Conservation (phyloP, 2,113 vertebrate species). For the Callocephalon fimbriatum region DNA sequence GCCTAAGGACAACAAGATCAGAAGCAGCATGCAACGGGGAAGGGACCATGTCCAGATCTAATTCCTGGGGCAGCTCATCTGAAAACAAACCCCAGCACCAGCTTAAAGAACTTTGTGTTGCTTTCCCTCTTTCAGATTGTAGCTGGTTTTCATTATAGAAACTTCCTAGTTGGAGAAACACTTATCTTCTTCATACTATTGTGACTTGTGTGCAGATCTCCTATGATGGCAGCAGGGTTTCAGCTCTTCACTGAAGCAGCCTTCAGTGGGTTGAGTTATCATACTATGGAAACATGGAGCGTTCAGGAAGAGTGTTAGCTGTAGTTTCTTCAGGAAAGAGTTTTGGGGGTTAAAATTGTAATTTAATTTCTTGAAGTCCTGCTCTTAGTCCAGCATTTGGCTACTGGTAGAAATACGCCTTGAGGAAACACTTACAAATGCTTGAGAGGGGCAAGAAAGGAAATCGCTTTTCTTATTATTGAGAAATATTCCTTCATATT, state of each 20-base stretch:
- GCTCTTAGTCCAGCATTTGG: accelerated
- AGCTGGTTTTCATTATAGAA: neutral
- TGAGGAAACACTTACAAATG: neutral
- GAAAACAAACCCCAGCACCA: neutral
- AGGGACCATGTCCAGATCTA: neutral
- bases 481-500: neutral
- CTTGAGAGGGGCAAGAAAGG: neutral
- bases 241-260: neutral
- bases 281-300: neutral
- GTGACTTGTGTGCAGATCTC: neutral
- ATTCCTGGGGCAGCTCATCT: neutral
- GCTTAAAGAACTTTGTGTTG: neutral
- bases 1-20: neutral
- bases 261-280: neutral
- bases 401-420: neutral
- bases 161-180: neutral
- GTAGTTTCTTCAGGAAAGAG: neutral
- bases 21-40: neutral
- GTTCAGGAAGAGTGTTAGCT: neutral
- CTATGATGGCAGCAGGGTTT: neutral
- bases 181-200: neutral
- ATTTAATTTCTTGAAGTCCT: neutral
- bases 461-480: neutral
- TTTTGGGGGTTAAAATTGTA: neutral
- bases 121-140: neutral